Evolutionary conservation across 2,797 vertebrate genomes (phyloP), one percentile per base, ranked within the genome.

Genomic region (Anisognathus igniventris): DNA sequence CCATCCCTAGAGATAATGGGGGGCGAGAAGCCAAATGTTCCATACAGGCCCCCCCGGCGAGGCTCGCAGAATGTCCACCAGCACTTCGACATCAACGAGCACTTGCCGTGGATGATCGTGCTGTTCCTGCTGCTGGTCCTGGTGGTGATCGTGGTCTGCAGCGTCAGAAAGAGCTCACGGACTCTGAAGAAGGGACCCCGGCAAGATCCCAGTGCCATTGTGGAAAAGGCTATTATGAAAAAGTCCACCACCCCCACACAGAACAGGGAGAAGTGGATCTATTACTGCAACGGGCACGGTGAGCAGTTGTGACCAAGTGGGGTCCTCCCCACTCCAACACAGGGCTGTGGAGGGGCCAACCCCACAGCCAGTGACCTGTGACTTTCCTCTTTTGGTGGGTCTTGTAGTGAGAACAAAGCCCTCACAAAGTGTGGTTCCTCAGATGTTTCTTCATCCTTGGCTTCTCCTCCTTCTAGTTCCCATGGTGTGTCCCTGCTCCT

Each of bases 41-140:
- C 98, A 1, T 98, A 98, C 94, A 98, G 97, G 94, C 98, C 98
- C 7, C 98, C 98, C 66, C 98, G 98, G 62, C 97, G 98, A 94
- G 98, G 99, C 24, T 97, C 98, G 2, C 99, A 98, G 9, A 98
- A 96, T 11, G 77, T 96, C 81, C 98, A 99, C 71, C 98, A 98
- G 96, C 98, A 98, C 96, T 99, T 99, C 11, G 99, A 99, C 97
- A 99, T 99, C 97, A 99, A 99, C 0, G 99, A 99, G 95, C 99
- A 99, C 93, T 97, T 99, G 71, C 99, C 99, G 1, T 99, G 99
- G 99, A 99, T 99, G 99, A 99, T 99, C 1, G 99, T 99, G 54
- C 98, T 99, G 62, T 98, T 99, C 94, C 97, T 99, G 40, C 97
- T 99, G 92, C 97, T 99, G 94, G 98, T 99, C 73, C 98, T 99